Conservation (phyloP, 1,140 invertebrate species). For the Drosophila persimilis region DNA sequence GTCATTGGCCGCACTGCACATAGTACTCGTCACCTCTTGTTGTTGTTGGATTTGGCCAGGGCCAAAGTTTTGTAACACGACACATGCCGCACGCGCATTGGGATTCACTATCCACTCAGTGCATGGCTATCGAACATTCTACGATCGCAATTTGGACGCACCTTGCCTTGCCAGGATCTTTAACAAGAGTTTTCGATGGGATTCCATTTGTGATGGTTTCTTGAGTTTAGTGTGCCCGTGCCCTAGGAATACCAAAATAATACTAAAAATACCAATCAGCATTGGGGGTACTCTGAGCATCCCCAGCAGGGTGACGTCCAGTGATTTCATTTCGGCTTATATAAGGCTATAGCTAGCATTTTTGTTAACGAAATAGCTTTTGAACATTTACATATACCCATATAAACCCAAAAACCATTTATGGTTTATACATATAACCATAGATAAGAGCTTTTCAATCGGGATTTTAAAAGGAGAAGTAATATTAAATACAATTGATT, state of each 20-base stretch:
- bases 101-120: conserved; percentile 1
- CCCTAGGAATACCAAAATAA: neutral
- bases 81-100: conserved; percentile 14
- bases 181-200: conserved; percentile 5
- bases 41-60: conserved; percentile 41
- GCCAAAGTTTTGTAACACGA: conserved; percentile 47
- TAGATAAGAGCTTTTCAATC: too few relatives aligned
- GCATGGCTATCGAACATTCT: neutral
- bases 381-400: too few relatives aligned
- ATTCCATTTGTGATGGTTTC: conserved; percentile 60
- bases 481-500: too few relatives aligned
- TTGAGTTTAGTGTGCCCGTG: conserved; percentile 43
- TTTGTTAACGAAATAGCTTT: too few relatives aligned
- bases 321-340: neutral
- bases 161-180: conserved; percentile 4
- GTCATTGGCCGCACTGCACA: conserved; percentile 35
- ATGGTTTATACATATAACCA: too few relatives aligned
- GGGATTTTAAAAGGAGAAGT: too few relatives aligned
- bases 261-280: neutral
- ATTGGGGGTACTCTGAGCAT: neutral
- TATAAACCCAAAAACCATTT: too few relatives aligned
- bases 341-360: neutral
- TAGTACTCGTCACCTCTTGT: conserved; percentile 19
- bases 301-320: too few relatives aligned
- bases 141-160: conserved; percentile 1